Evolutionary conservation across 2,797 vertebrate genomes (phyloP).

Genomic region (Gorsachius magnificus): DNA sequence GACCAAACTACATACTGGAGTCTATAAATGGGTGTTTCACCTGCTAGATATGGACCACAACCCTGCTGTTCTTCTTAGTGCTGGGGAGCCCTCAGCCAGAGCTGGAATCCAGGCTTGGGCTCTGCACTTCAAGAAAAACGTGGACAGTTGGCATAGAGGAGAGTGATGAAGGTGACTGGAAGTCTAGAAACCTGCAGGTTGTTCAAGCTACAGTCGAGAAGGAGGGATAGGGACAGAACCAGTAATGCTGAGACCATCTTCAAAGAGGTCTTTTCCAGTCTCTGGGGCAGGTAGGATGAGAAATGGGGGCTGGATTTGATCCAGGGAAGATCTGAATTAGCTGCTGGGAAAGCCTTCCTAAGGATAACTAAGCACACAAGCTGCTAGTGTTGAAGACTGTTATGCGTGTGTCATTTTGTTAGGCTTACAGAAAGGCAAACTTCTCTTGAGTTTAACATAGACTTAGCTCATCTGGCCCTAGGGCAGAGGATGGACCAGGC

Average conservation of each 20-base stretch:
- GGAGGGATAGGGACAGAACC: not conserved
- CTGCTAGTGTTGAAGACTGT: not conserved
- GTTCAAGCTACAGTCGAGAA: not conserved
- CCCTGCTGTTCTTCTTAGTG: not conserved
- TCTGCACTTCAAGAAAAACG: not conserved
- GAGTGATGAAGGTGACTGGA: not conserved
- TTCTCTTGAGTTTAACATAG: not conserved
- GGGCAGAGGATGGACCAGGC: not conserved
- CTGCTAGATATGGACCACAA: not conserved
- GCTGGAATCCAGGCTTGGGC: not conserved
- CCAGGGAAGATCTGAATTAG: not conserved
- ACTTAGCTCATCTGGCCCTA: not conserved
- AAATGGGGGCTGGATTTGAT: not conserved
- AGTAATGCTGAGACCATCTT: not conserved
- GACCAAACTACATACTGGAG: not conserved
- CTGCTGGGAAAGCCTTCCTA: not conserved
- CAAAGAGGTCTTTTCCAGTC: not conserved
- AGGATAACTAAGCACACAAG: not conserved
- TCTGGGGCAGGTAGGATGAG: not conserved
- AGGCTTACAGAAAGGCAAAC: not conserved
- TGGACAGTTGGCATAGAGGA: not conserved
- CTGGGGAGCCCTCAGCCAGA: not conserved
- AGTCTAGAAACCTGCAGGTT: not conserved
- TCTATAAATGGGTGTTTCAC: not conserved
- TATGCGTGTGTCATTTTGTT: not conserved